These are phyloP conservation scores for Chelon auratus DNA, from an alignment of 2,797 vertebrate species.

Conservation along the genomic window DNA sequence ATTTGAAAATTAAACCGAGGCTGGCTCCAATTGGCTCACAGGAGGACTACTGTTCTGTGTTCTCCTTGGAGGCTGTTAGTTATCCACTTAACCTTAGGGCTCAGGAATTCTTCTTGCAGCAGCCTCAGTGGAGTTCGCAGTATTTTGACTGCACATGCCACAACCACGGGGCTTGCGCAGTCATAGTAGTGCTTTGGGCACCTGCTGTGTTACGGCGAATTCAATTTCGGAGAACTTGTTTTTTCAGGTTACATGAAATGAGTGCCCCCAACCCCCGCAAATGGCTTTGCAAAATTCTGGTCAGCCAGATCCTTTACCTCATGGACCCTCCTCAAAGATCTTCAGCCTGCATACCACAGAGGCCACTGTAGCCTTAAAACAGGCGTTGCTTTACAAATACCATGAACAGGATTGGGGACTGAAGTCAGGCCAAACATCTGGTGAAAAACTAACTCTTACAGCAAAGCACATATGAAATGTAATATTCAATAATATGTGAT, in stretches of 20 bases:
- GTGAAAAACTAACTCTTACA: background rate
- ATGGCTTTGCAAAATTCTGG: too few species aligned
- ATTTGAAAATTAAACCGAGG: conserved; percentile 30
- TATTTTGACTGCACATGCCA: conserved; percentile 14
- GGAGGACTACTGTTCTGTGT: conserved; percentile 19
- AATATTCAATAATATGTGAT: background rate
- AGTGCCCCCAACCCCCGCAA: background rate
- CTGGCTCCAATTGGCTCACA: conserved; percentile 21
- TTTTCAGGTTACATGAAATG: background rate
- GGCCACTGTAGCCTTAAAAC: background rate
- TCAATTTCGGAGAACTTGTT: background rate
- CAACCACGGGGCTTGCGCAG: conserved; percentile 12
- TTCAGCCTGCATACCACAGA: conserved; percentile 6
- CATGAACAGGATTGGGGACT: background rate
- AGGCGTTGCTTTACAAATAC: background rate
- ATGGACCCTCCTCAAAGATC: background rate
- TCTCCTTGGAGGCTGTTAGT: conserved; percentile 15
- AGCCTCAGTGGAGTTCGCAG: conserved; percentile 4
- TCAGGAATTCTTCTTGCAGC: conserved; percentile 11
- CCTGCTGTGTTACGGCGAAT: background rate
- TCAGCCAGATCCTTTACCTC: background rate
- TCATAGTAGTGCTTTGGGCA: conserved; percentile 8
- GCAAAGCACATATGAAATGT: background rate
- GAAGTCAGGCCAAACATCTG: background rate
- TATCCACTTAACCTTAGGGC: conserved; percentile 49